These are phyloP conservation scores for Nothura maculosa DNA, from an alignment of 2,797 vertebrate species.

Conservation along the genomic window DNA sequence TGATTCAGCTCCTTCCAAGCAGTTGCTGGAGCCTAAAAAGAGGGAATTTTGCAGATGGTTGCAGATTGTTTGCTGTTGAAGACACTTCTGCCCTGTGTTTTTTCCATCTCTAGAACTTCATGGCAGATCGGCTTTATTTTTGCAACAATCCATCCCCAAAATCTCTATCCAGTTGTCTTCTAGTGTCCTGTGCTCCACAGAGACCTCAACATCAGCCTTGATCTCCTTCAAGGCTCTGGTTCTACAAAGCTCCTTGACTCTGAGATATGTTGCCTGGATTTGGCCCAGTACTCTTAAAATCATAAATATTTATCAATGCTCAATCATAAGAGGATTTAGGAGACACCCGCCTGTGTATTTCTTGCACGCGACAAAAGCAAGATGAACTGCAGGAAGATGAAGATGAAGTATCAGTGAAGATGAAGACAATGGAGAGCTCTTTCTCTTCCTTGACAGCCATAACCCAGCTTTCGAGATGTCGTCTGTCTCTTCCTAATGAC, in stretches of 20 bases:
- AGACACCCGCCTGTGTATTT: constrained; percentile 41
- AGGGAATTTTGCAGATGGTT: constrained; percentile 36
- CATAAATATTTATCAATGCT: constrained; percentile 41
- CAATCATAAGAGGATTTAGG: constrained; percentile 8
- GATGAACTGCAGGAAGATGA: neutral
- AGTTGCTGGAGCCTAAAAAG: neutral
- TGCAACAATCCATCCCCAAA: neutral
- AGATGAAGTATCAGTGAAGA: constrained; percentile 34
- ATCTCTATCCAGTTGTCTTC: neutral
- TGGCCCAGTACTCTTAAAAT: neutral
- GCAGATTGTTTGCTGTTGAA: neutral
- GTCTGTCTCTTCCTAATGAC: constrained; percentile 63
- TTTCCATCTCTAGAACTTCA: neutral
- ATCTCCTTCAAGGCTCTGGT: neutral
- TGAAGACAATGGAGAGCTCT: constrained; percentile 41
- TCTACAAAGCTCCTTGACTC: neutral
- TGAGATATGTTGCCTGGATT: neutral
- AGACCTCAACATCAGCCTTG: neutral
- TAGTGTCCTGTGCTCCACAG: neutral
- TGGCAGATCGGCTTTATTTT: neutral
- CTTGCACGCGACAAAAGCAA: constrained; percentile 17
- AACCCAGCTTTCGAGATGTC: constrained; percentile 37
- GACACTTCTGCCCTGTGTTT: neutral
- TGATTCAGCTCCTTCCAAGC: constrained; percentile 10
- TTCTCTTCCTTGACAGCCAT: constrained; percentile 63